Conservation (phyloP, 2,113 vertebrate species). For the Gopherus evgoodei region DNA sequence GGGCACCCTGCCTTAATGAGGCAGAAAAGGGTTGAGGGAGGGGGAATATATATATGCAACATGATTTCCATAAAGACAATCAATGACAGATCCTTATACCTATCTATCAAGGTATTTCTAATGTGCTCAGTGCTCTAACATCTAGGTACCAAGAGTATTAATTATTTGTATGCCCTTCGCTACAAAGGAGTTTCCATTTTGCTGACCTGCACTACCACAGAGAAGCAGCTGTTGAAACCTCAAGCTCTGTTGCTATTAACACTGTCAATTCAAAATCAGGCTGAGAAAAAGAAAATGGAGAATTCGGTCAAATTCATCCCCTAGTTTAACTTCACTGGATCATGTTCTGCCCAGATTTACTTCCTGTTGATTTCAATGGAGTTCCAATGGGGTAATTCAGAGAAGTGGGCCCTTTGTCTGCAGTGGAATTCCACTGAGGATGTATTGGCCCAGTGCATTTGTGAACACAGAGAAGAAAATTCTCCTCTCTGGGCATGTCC, state of each 20-base stretch:
- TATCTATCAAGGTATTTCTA: neutral
- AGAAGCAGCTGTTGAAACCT: neutral
- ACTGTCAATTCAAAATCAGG: neutral
- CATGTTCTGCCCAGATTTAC: neutral
- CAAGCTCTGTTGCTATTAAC: rapidly evolving
- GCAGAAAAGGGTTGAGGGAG: neutral
- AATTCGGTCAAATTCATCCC: neutral
- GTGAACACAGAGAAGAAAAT: neutral
- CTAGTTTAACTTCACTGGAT: neutral
- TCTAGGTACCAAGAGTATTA: neutral
- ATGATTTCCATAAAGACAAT: neutral
- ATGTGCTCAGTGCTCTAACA: neutral
- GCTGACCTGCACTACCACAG: neutral
- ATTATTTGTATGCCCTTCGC: neutral
- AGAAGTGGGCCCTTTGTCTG: neutral
- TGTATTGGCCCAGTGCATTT: neutral
- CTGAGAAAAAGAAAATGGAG: neutral
- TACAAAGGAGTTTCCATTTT: neutral
- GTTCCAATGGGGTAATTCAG: neutral
- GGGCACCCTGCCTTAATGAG: neutral
- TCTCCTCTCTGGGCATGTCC: neutral
- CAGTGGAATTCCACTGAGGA: neutral
- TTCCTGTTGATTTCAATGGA: neutral
- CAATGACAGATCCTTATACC: neutral
- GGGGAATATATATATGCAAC: neutral